Base-by-base conservation (phyloP, 2,888 invertebrate genomes). In the Pyrochroa serraticornis region DNA sequence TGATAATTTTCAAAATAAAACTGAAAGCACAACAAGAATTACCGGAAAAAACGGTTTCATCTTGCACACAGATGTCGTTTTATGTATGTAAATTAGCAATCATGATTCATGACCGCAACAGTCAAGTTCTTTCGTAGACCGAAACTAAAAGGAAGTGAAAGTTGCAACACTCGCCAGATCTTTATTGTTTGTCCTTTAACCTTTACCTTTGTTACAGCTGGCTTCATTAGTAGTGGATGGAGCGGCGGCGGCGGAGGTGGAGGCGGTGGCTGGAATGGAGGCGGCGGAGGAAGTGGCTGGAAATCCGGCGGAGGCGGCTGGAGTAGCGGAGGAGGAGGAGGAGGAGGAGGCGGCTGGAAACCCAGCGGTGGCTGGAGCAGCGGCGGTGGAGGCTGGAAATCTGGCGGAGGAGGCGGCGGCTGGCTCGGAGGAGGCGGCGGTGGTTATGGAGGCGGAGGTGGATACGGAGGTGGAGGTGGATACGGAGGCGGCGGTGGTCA, bases 281-380 rank as follows among this genome's bases (percentile, higher is more conserved):
- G 57, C 6, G 46, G 52, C 14, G 59, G 59, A 12, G 32, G 39
- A 2, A 46, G 58, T 7, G 60, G 63, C n/a, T 61, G 60, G 53
- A 61, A 61, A 56, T 55, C 58, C 9, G 48, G 61, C 30, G 64
- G 63, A 32, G 60, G 63, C 13, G 53, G 58, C 8, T 12, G 51
- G 9, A 14, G 8, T 7, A 7, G 53, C 22, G 33, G 44, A 6
- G 49, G 49, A 6, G 42, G 37, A 8, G 54, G 51, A 8, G 46
- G 52, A 36, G 50, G 57, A 22, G 49, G 57, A 3, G 42, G 49
- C 13, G 39, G 52, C 14, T 10, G 41, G 9, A 55, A 48, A 6
- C 14, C 43, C 2, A 12, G 41, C 34, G 12, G 38, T 7, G 34
- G 48, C 13, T 14, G 31, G 32, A 46, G 57, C 6, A 41, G 52